A percentile compares a stretch with the other conserved stretches of the same genome.
Conservation (phyloP, 2,113 vertebrate genomes). For the Tricholaema leucomelas region DNA sequence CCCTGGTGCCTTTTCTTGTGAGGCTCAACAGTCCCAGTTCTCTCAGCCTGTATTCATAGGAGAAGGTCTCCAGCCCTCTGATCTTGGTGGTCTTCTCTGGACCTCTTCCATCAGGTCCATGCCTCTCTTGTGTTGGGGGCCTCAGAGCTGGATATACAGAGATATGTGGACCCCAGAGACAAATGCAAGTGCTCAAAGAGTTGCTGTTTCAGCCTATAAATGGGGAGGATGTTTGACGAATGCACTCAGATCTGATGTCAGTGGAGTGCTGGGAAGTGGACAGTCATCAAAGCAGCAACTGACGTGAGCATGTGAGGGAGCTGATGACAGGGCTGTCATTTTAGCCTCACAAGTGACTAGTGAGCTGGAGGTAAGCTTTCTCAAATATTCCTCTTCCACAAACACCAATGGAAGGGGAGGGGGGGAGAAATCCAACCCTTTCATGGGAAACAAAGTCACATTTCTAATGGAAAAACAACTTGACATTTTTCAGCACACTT, state of each 20-base stretch:
- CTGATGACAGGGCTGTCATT: neutral
- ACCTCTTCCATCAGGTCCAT: too few species aligned
- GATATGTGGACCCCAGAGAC: neutral
- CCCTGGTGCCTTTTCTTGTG: too few species aligned
- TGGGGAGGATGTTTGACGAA: neutral
- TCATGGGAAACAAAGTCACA: conserved; percentile 69
- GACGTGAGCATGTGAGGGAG: neutral
- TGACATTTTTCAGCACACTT: conserved; percentile 86
- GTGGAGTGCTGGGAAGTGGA: neutral
- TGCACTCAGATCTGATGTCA: neutral
- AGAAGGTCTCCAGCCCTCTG: too few species aligned
- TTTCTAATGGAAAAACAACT: conserved; percentile 79
- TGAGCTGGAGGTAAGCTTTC: conserved; percentile 35
- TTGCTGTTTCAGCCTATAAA: neutral
- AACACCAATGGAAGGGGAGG: conserved; percentile 22
- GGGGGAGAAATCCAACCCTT: neutral
- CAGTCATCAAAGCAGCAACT: neutral
- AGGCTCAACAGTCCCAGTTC: too few species aligned
- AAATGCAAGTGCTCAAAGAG: accelerated
- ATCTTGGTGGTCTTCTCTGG: too few species aligned
- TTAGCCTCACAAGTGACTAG: conserved; percentile 4
- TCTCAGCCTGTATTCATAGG: too few species aligned
- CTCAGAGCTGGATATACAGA: too few species aligned
- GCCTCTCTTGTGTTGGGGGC: too few species aligned
- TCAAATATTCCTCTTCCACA: conserved; percentile 59